Conservation (phyloP, 2,113 vertebrate genomes). For the Eulemur macaco region DNA sequence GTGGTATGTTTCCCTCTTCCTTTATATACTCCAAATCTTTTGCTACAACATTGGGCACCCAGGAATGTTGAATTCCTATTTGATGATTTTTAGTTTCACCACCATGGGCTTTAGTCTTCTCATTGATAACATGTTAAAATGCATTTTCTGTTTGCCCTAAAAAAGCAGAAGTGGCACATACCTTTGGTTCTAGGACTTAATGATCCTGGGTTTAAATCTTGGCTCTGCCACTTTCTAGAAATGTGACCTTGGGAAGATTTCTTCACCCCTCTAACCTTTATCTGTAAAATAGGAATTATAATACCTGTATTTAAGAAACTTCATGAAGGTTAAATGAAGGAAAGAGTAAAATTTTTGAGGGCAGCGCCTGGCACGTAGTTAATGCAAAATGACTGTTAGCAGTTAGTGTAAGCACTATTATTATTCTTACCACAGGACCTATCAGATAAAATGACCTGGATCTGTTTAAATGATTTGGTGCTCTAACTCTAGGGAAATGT, state of each 20-base stretch:
- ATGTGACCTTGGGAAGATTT: neutral
- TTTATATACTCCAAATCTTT: neutral
- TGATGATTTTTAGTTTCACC: neutral
- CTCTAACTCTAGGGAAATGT: neutral
- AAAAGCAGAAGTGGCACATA: neutral
- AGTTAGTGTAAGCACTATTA: neutral
- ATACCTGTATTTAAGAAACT: neutral
- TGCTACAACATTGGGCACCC: accelerated
- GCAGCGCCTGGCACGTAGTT: neutral
- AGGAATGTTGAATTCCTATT: neutral
- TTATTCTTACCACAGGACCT: neutral
- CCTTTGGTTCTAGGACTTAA: neutral
- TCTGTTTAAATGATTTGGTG: neutral
- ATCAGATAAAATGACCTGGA: slow-evolving; percentile 31
- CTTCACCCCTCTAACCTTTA: neutral
- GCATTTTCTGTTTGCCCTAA: neutral
- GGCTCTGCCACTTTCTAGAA: neutral
- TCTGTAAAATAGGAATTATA: neutral
- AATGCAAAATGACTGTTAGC: neutral
- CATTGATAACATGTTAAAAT: neutral
- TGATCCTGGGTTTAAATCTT: neutral
- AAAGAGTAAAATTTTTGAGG: neutral
- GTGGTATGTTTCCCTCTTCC: neutral
- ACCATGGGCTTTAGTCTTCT: neutral
- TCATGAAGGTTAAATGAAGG: neutral